Evolutionary conservation across 2,797 vertebrate genomes (phyloP).

Genomic region (Ficedula albicollis): DNA sequence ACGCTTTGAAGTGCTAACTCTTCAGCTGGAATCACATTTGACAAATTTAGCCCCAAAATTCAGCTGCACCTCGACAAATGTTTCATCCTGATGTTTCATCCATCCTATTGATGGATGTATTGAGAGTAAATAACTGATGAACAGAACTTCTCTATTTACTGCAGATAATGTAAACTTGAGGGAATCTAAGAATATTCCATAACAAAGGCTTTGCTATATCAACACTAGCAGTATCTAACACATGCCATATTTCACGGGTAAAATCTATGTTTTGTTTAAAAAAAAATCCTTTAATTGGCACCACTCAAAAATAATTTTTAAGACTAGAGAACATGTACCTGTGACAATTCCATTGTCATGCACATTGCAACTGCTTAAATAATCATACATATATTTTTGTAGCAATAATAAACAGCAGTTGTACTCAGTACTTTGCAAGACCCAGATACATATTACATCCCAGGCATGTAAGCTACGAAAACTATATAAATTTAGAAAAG

Average conservation of each 20-base stretch:
- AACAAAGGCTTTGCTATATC: neutral
- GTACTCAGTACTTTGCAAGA: neutral
- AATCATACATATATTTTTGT: neutral
- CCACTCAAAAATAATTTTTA: neutral
- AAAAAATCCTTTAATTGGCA: neutral
- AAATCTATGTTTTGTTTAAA: rapidly evolving
- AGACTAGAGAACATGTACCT: neutral
- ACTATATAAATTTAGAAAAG: neutral
- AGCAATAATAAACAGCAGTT: neutral
- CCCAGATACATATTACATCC: neutral
- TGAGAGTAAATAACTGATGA: neutral
- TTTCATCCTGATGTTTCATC: neutral
- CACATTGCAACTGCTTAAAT: neutral
- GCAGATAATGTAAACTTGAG: neutral
- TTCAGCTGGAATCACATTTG: neutral
- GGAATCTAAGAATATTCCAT: neutral
- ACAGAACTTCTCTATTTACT: neutral
- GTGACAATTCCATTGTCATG: neutral
- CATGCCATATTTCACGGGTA: neutral
- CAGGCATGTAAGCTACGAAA: neutral
- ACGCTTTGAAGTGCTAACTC: neutral
- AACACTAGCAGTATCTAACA: neutral
- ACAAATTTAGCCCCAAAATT: neutral
- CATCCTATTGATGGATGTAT: too few relatives aligned
- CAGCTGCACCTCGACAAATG: neutral